Evolutionary conservation across 2,888 invertebrate species (phyloP).

Genomic region (Tinea pellionella): DNA sequence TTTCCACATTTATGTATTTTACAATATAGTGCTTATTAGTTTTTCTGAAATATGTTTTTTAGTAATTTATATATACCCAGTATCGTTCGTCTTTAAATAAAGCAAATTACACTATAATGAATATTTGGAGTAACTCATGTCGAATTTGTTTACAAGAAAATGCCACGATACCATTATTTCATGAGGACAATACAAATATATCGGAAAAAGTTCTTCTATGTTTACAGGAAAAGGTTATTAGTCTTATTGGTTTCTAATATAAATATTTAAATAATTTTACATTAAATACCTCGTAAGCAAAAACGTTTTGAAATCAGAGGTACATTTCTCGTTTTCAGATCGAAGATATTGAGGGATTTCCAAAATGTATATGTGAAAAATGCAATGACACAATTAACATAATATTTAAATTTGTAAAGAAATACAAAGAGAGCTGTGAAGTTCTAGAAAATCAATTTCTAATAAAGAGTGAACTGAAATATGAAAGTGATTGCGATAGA

Average conservation of each 20-base stretch:
- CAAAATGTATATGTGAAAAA: conserved; percentile 39
- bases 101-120: neutral
- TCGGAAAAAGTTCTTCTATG: conserved; percentile 36
- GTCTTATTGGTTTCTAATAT: neutral
- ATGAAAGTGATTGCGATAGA: conserved; percentile 16
- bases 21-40: too few relatives aligned
- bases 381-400: conserved; percentile 39
- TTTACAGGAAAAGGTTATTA: conserved; percentile 39
- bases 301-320: too few relatives aligned
- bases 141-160: conserved; percentile 47
- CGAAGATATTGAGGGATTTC: conserved; percentile 47
- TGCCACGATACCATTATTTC: conserved; percentile 44
- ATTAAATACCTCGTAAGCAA: neutral
- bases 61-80: too few relatives aligned
- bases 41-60: too few relatives aligned
- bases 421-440: conserved; percentile 37
- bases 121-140: conserved; percentile 26
- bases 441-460: conserved; percentile 31
- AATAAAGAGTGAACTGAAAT: conserved; percentile 34
- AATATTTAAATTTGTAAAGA: conserved; percentile 38
- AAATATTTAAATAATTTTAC: neutral
- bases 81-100: neutral
- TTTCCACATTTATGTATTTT: neutral
- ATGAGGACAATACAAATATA: conserved; percentile 22
- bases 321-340: conserved; percentile 35